A percentile compares a stretch with the other conserved stretches of the same genome.
Conservation (phyloP, 2,113 vertebrate genomes). For the Rostratula benghalensis region DNA sequence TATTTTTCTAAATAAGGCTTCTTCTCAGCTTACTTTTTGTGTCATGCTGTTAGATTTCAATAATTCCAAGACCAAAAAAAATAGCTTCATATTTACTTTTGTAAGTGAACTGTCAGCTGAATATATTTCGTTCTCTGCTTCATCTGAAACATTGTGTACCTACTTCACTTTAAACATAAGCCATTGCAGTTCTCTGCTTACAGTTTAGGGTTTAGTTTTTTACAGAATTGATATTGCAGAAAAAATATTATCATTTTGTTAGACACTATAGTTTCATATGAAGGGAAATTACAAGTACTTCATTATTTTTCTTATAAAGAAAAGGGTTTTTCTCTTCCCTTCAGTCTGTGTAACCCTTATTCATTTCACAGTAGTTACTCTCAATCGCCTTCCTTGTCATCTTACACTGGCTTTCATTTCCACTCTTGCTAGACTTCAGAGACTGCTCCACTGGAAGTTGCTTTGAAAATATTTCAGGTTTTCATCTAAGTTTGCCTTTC, state of each 20-base stretch:
- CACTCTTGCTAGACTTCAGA: slow-evolving; percentile 23
- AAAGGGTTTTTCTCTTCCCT: not conserved
- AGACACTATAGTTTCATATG: not conserved
- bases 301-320: not conserved
- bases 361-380: not conserved
- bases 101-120: not conserved
- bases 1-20: slow-evolving; percentile 25
- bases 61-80: not conserved
- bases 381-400: not conserved
- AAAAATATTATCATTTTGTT: not conserved
- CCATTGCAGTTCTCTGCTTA: not conserved
- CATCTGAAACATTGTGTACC: not conserved
- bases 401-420: slow-evolving; percentile 36
- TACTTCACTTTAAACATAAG: not conserved
- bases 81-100: slow-evolving; percentile 7
- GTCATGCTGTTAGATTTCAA: not conserved
- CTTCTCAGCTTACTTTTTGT: slow-evolving; percentile 17
- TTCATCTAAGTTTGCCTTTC: slow-evolving; percentile 5
- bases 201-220: not conserved
- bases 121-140: not conserved
- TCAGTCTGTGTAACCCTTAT: not conserved
- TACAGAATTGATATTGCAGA: not conserved
- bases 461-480: slow-evolving; percentile 7
- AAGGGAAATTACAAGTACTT: not conserved
- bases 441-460: slow-evolving; percentile 1